Base-by-base conservation (phyloP, 2,888 invertebrate species). In the Torymus aiolomorphi region DNA sequence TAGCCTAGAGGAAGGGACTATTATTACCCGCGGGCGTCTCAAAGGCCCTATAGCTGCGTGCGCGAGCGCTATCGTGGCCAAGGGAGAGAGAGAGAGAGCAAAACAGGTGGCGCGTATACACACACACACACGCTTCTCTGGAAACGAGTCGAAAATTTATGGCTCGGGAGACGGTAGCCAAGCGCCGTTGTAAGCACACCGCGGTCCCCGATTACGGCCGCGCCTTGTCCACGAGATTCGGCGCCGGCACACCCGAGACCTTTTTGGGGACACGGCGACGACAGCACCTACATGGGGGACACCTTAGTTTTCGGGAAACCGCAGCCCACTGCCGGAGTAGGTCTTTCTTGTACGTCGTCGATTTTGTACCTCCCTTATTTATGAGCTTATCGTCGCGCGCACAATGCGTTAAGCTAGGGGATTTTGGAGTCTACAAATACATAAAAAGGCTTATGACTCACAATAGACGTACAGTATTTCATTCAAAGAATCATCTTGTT, bases 141-240 rank as follows among this genome's bases (percentile, higher is more conserved):
- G 76, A 82, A 85, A 84, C 82, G 61, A 84, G 82, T 79, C 78
- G 70, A 77, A 80, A 84, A 84, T 87, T 85, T 86, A 84, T 84
- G 84, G 79, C 18, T 62, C 70, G 62, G 70, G 67, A 76, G 81
- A 82, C 80, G 75, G 74, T 80, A 83, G 78, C 75, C 20, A 42
- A 42, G 42, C 42, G 42, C 10, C 14, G 61, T 61, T 61, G 20
- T 61, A 13, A 24, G 24, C 24, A 24, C 24, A 2, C 20, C 61
- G 18, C 14, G 18, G 16, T 16, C 42, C 42, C 42, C n/a, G 63
- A 63, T 63, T 63, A 31, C 63, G 63, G 42, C 31, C n/a, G 18
- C 11, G 20, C 12, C n/a, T 62, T 42, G 42, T 42, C 62, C 62
- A 24, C 11, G 31, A 62, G 12, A n/a, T n/a, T n/a, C 31, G 62